Evolutionary conservation across 1,140 invertebrate species (phyloP), one percentile per base, ranked within the genome.

Genomic region (Aporrectodea caliginosa): DNA sequence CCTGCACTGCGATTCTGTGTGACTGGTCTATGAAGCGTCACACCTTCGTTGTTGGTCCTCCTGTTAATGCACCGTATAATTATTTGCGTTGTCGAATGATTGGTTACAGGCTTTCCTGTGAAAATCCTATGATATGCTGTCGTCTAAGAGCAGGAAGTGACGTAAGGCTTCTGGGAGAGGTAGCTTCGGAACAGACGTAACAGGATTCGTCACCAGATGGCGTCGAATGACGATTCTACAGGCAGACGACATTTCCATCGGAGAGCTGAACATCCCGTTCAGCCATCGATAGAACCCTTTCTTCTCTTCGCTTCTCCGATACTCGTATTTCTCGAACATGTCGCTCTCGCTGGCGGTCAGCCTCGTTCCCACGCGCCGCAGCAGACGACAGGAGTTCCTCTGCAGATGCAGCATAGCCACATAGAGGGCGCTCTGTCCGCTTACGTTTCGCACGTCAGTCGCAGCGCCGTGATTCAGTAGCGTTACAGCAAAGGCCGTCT

Each of bases 401-500:
- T 68, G 12, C 35, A 30, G 30, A 35, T 77, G 75, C 1, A 77
- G 35, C 35, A 68, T 33, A 14, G 35, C 58, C 35, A 77, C 32
- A 35, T 77, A 77, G 1, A 77, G 31, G 43, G 43, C 22, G 75
- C 75, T 77, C 75, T 77, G 75, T 32, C 75, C 75, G 35, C 31
- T 29, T 2, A 30, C 29, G 35, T 77, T 77, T 2, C 22, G 33
- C 1, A 68, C 35, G 33, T 30, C 58, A 2, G 16, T 27, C 6
- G 27, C 35, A 29, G 43, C 75, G 34, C 75, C 75, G 1, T 30
- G 75, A 35, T 77, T 77, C n/a, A 77, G 75, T 12, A 77, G 35
- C 29, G 30, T 27, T 2, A 69, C 68, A 27, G 35, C 58, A 12
- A 43, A 30, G 75, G 35, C 75, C n/a, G 35, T n/a, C 22, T 31